Percentiles rank a stretch among this genome's conserved stretches.
These are phyloP conservation scores for Megaceryle alcyon DNA, from an alignment of 2,797 vertebrate species.

Conservation along the genomic window DNA sequence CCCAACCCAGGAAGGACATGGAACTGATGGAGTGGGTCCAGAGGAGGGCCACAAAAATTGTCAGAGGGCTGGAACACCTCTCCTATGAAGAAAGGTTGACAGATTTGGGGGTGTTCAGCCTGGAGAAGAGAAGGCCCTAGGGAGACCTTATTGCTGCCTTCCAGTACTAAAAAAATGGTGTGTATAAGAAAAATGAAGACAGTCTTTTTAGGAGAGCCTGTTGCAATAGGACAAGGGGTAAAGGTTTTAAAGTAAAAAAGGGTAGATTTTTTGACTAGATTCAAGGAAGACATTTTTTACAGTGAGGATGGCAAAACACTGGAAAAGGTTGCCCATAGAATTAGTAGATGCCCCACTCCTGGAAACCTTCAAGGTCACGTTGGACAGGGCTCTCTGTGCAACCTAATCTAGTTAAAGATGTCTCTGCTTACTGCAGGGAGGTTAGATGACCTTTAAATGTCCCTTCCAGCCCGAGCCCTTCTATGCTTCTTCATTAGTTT, in stretches of 20 bases:
- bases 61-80: too few species aligned
- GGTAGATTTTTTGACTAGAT: background rate
- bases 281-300: background rate
- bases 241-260: background rate
- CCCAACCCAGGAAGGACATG: too few species aligned
- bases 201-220: background rate
- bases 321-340: background rate
- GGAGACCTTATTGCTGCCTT: background rate
- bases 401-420: background rate
- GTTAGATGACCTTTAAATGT: background rate
- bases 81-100: too few species aligned
- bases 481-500: background rate
- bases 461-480: background rate
- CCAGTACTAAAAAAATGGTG: background rate
- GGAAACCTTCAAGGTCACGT: background rate
- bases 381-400: background rate
- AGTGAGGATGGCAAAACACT: background rate
- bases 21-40: too few species aligned
- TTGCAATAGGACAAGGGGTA: background rate
- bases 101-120: background rate
- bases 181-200: background rate
- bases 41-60: too few species aligned
- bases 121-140: background rate
- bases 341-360: background rate
- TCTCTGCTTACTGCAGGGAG: background rate